Evolutionary conservation across 2,113 vertebrate genomes (phyloP).

Genomic region (Neogobius melanostomus): DNA sequence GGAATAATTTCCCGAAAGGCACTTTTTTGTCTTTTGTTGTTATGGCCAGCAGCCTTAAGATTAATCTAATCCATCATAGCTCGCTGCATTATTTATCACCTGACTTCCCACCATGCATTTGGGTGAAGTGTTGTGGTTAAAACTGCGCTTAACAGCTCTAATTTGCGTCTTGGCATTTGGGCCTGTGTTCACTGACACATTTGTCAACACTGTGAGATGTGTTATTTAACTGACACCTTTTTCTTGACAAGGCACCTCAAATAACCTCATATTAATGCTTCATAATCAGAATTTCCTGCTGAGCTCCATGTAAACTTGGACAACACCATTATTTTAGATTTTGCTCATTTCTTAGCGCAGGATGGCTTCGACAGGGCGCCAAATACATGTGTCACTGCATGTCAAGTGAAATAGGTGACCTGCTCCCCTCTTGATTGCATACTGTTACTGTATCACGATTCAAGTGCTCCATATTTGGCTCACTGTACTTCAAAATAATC

Average conservation of each 20-base stretch:
- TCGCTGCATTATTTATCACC: constrained; percentile 68
- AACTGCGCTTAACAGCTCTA: constrained; percentile 12
- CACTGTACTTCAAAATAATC: constrained; percentile 34
- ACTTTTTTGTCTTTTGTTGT: constrained; percentile 39
- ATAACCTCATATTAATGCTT: constrained; percentile 11
- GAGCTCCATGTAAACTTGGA: constrained; percentile 28
- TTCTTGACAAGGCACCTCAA: constrained; percentile 11
- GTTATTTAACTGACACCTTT: constrained; percentile 15
- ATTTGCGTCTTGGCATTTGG: constrained; percentile 13
- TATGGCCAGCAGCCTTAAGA: constrained; percentile 57
- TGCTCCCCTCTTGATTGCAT: constrained; percentile 52
- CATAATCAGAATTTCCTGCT: constrained; percentile 23
- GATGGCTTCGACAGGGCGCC: constrained; percentile 22
- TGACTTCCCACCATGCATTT: constrained; percentile 49
- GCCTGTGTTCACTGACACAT: constrained; percentile 24
- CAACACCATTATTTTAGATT: constrained; percentile 33
- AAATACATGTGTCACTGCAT: constrained; percentile 42
- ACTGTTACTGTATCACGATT: constrained; percentile 26
- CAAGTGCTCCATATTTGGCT: constrained; percentile 44
- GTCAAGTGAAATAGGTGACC: constrained; percentile 43
- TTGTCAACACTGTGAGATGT: constrained; percentile 12
- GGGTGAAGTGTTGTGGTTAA: constrained; percentile 30
- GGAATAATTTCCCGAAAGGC: constrained; percentile 46
- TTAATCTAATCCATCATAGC: constrained; percentile 56
- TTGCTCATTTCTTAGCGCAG: constrained; percentile 24